phyloP scores from a whole-genome alignment of 2,797 vertebrate species.

The Ceryle rudis region DNA sequence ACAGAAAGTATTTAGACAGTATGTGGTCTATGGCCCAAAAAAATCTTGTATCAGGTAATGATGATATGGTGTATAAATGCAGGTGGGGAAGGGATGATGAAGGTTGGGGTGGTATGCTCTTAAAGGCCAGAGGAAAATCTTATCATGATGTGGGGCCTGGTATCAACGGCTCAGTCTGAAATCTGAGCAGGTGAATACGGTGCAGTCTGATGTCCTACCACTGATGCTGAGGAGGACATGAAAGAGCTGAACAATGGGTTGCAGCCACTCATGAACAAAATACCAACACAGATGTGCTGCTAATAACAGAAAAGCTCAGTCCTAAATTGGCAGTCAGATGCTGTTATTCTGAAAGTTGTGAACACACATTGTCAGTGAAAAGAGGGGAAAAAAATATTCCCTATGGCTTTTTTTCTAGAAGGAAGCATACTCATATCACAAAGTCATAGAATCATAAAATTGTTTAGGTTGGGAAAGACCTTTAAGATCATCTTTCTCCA shows the following conservation, averaged over 20 bases:
- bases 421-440: not conserved
- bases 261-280: not conserved
- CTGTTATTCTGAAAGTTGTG: accelerated
- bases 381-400: not conserved
- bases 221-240: not conserved
- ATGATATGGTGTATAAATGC: not conserved
- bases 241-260: not conserved
- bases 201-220: not conserved
- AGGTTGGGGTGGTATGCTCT: not conserved
- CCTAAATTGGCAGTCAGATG: not conserved
- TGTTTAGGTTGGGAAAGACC: not conserved
- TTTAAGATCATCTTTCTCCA: not conserved
- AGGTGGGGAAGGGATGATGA: not conserved
- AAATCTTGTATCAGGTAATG: not conserved
- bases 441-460: not conserved
- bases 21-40: not conserved
- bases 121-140: not conserved
- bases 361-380: not conserved
- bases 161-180: not conserved
- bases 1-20: not conserved
- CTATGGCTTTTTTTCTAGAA: not conserved
- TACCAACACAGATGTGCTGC: not conserved
- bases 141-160: no score
- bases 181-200: not conserved
- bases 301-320: not conserved